Evolutionary conservation across 2,113 vertebrate species (phyloP), one percentile per base, ranked within the genome.

Genomic region (Motacilla alba): DNA sequence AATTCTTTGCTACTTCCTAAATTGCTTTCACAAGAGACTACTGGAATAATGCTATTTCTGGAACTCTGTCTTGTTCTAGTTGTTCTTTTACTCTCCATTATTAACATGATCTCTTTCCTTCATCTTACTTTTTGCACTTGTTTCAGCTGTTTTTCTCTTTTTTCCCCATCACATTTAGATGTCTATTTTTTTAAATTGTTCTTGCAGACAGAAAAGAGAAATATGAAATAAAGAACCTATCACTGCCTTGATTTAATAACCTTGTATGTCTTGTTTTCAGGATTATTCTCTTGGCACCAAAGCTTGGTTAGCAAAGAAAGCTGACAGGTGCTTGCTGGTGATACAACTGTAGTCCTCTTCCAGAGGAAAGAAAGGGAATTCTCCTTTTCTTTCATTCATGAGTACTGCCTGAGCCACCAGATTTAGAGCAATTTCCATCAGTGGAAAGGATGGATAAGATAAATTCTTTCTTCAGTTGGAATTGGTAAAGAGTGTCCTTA

Each of bases 21-120:
- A 90, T 50, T 83, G 41, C 28, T 74, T 87, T 91, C 63, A 72
- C 37, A 53, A 35, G n/a, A 78, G 55, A 60, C 53, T 76, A 37
- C 46, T 79, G 58, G 39, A 91, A 91, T 88, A 83, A 91, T 11
- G 9, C n/a, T 66, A 37, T 95, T 89, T 95, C 70, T 95, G 73
- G 62, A 96, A 64, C 37, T 31, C 30, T 50, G 28, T 69, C 83
- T 60, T 68, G 10, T 73, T 95, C 49, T 70, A 53, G 33, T 52
- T 79, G 26, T 74, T 83, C 60, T 76, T 87, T 91, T 33, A 2
- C 9, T 89, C 82, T 89, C 41, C 24, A 1, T 35, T 49, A 76
- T 91, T 47, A 56, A 69, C 10, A 11, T 15, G n/a, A 39, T 63
- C 33, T 66, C 64, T 68, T 89, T 84, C 60, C 56, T 78, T 89